Conservation (phyloP, 2,113 vertebrate genomes). For the Thalassoma bifasciatum region DNA sequence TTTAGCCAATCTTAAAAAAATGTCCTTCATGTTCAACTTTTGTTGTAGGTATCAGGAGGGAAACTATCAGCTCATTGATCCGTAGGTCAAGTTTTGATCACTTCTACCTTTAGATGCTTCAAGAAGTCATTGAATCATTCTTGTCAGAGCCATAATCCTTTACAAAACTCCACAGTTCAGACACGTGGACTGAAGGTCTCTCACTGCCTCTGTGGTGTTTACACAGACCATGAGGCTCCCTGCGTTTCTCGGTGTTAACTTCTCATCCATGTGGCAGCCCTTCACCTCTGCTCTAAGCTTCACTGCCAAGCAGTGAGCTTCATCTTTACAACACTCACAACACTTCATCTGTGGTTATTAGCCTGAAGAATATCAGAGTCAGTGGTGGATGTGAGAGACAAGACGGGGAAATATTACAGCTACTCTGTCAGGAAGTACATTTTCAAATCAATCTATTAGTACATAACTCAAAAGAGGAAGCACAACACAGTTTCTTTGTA, state of each 20-base stretch:
- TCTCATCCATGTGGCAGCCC: conserved; percentile 28
- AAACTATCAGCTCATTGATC: no score
- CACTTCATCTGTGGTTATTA: conserved; percentile 29
- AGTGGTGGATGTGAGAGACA: conserved; percentile 4
- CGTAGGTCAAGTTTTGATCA: no score
- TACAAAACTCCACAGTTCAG: no score
- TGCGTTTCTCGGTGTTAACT: conserved; percentile 32
- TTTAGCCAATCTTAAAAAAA: no score
- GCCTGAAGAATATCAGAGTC: conserved; percentile 29
- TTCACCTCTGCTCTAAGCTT: conserved; percentile 13
- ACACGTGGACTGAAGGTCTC: background rate
- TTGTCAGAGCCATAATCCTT: no score
- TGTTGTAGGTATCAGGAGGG: no score
- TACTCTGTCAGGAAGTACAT: background rate
- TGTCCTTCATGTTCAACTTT: no score
- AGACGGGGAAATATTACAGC: background rate
- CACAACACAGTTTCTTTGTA: background rate
- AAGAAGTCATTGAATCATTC: no score
- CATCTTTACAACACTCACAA: conserved; percentile 25
- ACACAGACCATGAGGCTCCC: conserved; percentile 4
- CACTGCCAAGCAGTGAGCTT: conserved; percentile 52
- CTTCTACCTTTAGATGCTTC: no score
- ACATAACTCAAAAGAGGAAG: background rate
- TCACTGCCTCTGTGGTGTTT: conserved; percentile 45
- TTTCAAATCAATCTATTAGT: background rate